Conservation (phyloP, 2,888 invertebrate species). For the Nymphalis polychloros region DNA sequence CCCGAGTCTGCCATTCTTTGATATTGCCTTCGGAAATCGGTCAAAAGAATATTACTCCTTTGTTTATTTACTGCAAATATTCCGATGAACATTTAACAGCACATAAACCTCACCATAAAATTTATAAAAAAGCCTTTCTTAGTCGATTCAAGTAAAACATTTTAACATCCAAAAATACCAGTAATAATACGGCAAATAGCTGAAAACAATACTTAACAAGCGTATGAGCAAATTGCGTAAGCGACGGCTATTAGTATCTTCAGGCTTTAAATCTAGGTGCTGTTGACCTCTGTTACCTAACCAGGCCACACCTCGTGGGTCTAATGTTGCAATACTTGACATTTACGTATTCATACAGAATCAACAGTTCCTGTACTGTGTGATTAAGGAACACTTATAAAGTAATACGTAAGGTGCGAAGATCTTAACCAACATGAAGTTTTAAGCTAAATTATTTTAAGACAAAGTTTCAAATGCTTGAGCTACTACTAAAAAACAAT, state of each 20-base stretch:
- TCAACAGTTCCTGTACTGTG: constrained; percentile 25
- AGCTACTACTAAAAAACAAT: too few species aligned
- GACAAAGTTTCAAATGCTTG: too few species aligned
- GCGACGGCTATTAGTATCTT: constrained; percentile 37
- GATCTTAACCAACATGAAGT: not conserved
- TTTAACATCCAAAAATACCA: too few species aligned
- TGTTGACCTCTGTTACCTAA: constrained; percentile 47
- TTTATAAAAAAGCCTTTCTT: not conserved
- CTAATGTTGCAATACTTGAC: constrained; percentile 36
- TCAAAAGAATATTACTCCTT: too few species aligned
- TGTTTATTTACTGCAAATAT: too few species aligned
- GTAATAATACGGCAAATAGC: constrained; percentile 11
- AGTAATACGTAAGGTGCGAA: constrained; percentile 19
- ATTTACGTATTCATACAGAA: constrained; percentile 34
- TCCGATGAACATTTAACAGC: too few species aligned
- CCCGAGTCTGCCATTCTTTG: too few species aligned
- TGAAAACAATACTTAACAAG: constrained; percentile 27
- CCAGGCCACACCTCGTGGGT: constrained; percentile 32
- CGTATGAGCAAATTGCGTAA: constrained; percentile 40
- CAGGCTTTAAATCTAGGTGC: constrained; percentile 30
- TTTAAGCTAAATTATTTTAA: too few species aligned
- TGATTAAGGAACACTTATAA: constrained; percentile 29
- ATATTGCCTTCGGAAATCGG: too few species aligned
- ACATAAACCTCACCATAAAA: not conserved
- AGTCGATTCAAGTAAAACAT: too few species aligned